Evolutionary conservation across 2,797 vertebrate genomes (phyloP), one percentile per base, ranked within the genome.

Genomic region (Sparus aurata): DNA sequence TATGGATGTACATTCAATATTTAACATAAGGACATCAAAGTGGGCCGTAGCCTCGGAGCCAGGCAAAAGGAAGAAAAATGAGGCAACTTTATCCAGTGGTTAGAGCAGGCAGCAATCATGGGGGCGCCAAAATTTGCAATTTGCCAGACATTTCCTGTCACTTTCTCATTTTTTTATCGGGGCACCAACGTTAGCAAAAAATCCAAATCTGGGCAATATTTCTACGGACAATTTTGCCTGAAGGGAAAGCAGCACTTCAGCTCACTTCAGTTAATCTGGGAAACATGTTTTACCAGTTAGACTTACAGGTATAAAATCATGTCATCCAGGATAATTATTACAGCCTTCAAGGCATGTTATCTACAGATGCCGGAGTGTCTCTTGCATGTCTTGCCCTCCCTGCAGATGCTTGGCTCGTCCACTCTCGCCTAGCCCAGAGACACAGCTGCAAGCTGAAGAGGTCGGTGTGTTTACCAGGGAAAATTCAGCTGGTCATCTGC

Each of bases 1-100:
- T 92, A 93, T 94, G 82, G 73, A 94, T 91, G 88, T 75, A 83
- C 89, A 85, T 92, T 91, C 84, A 93, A 91, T 93, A 94, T 94
- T 94, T 87, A 93, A 93, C 88, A 80, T 50, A 47, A 13, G 74
- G 75, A 86, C 80, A 90, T 92, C 87, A 93, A 94, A 92, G 90
- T 75, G 70, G 82, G 79, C 74, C 75, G 67, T 17, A 75, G 82
- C 71, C 58, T 67, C 17, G 17, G 78, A 58, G 61, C 68, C 27
- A 5, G 58, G 68, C 15, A 58, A 73, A 55, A 18, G 61, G 71
- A 72, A 67, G 69, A 73, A 81, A 87, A 85, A 89, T 61, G 23
- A 87, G 73, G 73, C 75, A 83, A 79, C 74, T 73, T 86, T 60
- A 77, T 86, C 58, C 43, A 46, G 67, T 38, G 30, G 3, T 27